Percentiles rank a stretch among this genome's conserved stretches.
Evolutionary conservation across 1,140 invertebrate genomes (phyloP).

Genomic region (Aporrectodea caliginosa): DNA sequence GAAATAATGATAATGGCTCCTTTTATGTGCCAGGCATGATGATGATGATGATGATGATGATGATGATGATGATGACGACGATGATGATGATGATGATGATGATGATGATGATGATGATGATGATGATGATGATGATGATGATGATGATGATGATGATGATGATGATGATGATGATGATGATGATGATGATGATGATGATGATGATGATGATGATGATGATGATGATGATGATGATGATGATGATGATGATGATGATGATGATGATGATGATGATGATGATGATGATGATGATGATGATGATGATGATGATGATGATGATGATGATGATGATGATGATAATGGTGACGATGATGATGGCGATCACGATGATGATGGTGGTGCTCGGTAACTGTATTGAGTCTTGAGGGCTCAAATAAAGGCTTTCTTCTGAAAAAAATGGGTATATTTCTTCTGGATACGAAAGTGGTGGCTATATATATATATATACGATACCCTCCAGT

Average conservation of each 20-base stretch:
- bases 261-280: background rate
- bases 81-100: constrained; percentile 3
- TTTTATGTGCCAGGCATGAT: background rate
- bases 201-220: constrained; percentile 17
- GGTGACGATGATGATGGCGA: constrained; percentile 5
- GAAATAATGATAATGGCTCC: no score
- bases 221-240: constrained; percentile 17
- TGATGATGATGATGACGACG: background rate
- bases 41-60: background rate
- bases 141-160: background rate
- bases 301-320: constrained; percentile 11
- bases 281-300: constrained; percentile 16
- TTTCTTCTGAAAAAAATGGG: no score
- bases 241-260: constrained; percentile 8
- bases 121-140: background rate
- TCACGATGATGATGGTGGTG: constrained; percentile 9
- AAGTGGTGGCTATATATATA: background rate
- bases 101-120: constrained; percentile 13
- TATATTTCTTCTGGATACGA: no score
- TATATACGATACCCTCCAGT: background rate
- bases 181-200: constrained; percentile 7
- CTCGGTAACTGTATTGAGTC: no score
- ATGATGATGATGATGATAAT: constrained; percentile 20
- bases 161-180: constrained; percentile 12
- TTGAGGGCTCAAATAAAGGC: no score